Evolutionary conservation across 2,113 vertebrate genomes (phyloP).

Genomic region (Tetrao urogallus): DNA sequence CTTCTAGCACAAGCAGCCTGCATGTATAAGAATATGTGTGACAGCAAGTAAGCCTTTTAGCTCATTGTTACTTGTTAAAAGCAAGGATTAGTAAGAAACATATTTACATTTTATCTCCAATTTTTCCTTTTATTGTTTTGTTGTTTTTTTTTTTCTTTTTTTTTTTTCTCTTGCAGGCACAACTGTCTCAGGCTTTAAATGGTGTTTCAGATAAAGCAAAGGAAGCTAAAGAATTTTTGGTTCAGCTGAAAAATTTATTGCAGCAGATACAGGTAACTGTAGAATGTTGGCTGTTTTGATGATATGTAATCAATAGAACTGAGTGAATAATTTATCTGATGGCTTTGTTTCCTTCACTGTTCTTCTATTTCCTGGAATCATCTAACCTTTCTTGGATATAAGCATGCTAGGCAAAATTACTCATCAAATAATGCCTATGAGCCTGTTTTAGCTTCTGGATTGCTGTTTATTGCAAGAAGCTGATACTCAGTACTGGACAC

Average conservation of each 20-base stretch:
- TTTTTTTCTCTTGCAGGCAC: slow-evolving; percentile 80
- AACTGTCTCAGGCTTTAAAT: slow-evolving; percentile 95
- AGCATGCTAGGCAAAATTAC: slow-evolving; percentile 31
- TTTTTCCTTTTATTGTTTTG: not conserved
- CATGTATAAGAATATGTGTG: not conserved
- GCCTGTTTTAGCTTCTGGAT: not conserved
- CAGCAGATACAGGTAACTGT: slow-evolving; percentile 95
- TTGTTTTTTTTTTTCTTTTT: not conserved
- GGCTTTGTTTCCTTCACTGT: not conserved
- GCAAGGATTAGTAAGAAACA: not conserved
- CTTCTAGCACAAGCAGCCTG: not conserved
- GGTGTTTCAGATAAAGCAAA: slow-evolving; percentile 98
- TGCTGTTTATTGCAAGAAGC: slow-evolving; percentile 14
- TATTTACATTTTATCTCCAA: not conserved
- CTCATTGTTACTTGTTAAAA: slow-evolving; percentile 5
- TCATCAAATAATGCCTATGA: not conserved
- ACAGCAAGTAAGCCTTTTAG: not conserved
- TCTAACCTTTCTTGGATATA: slow-evolving; percentile 22
- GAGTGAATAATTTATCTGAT: slow-evolving; percentile 59
- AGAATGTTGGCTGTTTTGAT: slow-evolving; percentile 33
- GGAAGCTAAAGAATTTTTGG: slow-evolving; percentile 97
- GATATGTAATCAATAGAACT: slow-evolving; percentile 41
- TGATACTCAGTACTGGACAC: slow-evolving; percentile 18
- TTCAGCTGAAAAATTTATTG: slow-evolving; percentile 94
- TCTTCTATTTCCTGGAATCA: slow-evolving; percentile 43